Base-by-base conservation (phyloP, 2,888 invertebrate genomes). In the Theristus sp. region DNA sequence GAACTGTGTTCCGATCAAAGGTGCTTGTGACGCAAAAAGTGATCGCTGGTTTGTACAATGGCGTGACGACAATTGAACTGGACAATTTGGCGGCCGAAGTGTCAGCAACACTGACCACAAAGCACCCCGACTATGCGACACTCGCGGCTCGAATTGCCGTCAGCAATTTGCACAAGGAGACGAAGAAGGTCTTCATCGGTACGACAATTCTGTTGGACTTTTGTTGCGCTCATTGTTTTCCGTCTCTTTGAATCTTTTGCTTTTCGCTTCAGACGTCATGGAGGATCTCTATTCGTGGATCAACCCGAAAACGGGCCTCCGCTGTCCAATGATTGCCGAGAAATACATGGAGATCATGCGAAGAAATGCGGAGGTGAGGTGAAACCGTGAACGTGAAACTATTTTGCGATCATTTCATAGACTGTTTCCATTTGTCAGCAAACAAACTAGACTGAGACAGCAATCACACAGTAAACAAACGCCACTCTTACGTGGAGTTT, bases 31-130 rank as follows among this genome's bases (percentile, higher is more conserved):
- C 78, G 1, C 67, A 76, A 65, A 89, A 90, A 78, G 94, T 96
- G 0, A 90, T 96, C 66, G 87, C 80, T 76, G 96, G 96, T 0
- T 81, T 98, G 52, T 96, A 94, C 75, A 84, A 87, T 63, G 96
- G 96, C 22, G 94, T 99, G 1, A 90, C 90, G 10, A 98, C 96
- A 0, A 86, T 90, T 25, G 93, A 98, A 74, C 78, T 98, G 67
- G 98, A 98, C 76, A 96, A 93, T 74, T 79, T 98, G 65, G 96
- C 98, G 55, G 98, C 98, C 0, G 96, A 98, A 78, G 96, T 89
- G 52, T 89, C 96, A n/a, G 96, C 96, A 20, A 89, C 89, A 31
- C 87, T 94, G 86, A 94, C 96, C 0, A 90, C 90, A 1, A 85
- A 86, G 70, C 96, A 98, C 78, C 90, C 94, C 0, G 96, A 98